Evolutionary conservation across 1,140 invertebrate species (phyloP).

Genomic region (Phocides pigmalion): DNA sequence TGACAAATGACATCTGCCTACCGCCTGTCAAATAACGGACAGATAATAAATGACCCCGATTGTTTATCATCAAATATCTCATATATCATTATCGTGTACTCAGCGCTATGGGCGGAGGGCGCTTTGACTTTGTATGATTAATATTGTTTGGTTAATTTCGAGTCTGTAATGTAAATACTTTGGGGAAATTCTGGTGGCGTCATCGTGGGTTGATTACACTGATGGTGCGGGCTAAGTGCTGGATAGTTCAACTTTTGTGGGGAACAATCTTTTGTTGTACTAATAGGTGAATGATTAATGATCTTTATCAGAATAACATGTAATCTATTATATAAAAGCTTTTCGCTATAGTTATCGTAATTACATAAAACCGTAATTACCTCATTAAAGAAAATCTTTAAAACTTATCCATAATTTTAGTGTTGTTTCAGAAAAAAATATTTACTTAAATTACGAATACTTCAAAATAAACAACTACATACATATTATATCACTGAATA

Average conservation of each 20-base stretch:
- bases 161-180: slow-evolving; percentile 75
- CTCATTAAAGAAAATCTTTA: too few relatives aligned
- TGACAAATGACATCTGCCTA: slow-evolving; percentile 85
- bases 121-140: slow-evolving; percentile 76
- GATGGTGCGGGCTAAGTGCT: slow-evolving; percentile 26
- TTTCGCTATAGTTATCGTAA: too few relatives aligned
- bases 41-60: slow-evolving; percentile 85
- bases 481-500: too few relatives aligned
- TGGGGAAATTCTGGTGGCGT: slow-evolving; percentile 63
- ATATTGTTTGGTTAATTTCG: slow-evolving; percentile 82
- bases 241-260: slow-evolving; percentile 10
- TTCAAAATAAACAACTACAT: too few relatives aligned
- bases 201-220: slow-evolving; percentile 61
- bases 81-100: slow-evolving; percentile 83
- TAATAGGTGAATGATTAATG: slow-evolving; percentile 15
- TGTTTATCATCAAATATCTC: slow-evolving; percentile 84
- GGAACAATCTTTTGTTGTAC: slow-evolving; percentile 11
- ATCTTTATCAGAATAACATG: not conserved
- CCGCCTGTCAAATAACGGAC: slow-evolving; percentile 84
- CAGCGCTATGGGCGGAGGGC: slow-evolving; percentile 61
- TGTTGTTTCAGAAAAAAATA: too few relatives aligned
- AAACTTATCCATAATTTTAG: too few relatives aligned
- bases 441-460: too few relatives aligned
- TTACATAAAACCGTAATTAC: too few relatives aligned
- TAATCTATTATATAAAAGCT: not conserved